Base-by-base conservation (phyloP, 2,797 vertebrate genomes). In the Spinus pinus region DNA sequence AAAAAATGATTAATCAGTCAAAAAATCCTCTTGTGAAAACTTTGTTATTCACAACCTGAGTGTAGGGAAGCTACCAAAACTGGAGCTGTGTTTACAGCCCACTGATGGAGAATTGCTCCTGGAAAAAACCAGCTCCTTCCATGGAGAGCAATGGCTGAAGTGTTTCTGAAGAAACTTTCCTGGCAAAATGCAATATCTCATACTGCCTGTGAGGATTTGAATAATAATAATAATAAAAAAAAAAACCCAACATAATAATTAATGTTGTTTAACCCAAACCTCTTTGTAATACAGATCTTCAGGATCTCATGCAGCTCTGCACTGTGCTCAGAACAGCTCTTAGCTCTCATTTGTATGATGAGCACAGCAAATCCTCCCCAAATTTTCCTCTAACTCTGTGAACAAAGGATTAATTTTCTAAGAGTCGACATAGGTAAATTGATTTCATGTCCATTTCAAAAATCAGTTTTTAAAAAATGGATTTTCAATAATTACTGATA, bases 331-430 rank as follows among this genome's bases (percentile, higher is more conserved):
- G 53, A 93, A 39, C 17, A 82, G n/a, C 50, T 60, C 31, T 47
- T 67, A 73, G 49, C 64, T 88, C 66, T 73, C 67, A 92, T 94
- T 46, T 78, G 49, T 92, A 77, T 89, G 81, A 77, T 21, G 42
- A 87, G 73, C 54, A 57, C 39, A 85, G 61, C 37, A 57, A 30
- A 86, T 37, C 69, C 23, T 72, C 50, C 75, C 31, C 77, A 84
- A 81, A 85, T 53, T 78, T 85, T 37, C 39, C 87, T 46, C 65
- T 65, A 87, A 69, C 44, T 62, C 47, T 85, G 35, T 86, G 81
- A 97, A 92, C 57, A 89, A 57, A 85, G 16, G 88, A 91, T 81
- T 85, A 49, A 89, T 83, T 95, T 95, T 74, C 90, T 78, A 50
- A 81, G 64, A 21, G n/a, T 77, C 3, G 10, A 41, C 35, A 9